phyloP scores from a whole-genome alignment of 2,888 invertebrate species.

The Oscheius myriophilus region DNA sequence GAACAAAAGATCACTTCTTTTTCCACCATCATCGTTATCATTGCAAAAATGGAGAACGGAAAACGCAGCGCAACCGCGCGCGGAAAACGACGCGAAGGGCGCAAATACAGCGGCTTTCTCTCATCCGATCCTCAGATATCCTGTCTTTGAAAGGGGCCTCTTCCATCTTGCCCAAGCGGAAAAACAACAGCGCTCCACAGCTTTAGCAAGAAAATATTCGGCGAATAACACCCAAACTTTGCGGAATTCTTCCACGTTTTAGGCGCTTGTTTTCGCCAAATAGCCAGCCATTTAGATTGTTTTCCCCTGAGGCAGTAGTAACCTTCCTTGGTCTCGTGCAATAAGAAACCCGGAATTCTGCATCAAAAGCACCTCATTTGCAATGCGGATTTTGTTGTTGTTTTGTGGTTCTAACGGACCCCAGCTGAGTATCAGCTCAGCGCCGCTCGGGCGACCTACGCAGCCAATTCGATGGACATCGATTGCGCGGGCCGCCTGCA shows the following conservation, averaged over 20 bases:
- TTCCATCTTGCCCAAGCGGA: neutral
- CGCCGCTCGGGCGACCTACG: constrained; percentile 10
- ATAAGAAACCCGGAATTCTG: too few relatives aligned
- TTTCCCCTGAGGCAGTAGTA: too few relatives aligned
- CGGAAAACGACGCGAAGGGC: constrained; percentile 25
- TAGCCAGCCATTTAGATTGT: too few relatives aligned
- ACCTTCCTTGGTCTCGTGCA: too few relatives aligned
- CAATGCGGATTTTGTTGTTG: constrained; percentile 1
- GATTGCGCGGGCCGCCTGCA: constrained; percentile 27
- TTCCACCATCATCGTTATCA: neutral
- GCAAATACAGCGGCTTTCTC: constrained; percentile 27
- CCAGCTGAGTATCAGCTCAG: constrained; percentile 21
- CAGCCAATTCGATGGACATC: constrained; percentile 29
- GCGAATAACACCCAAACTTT: too few relatives aligned
- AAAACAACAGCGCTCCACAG: too few relatives aligned
- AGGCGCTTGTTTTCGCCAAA: too few relatives aligned
- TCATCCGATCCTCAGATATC: constrained; percentile 29
- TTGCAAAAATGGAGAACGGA: constrained; percentile 21
- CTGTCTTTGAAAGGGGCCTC: constrained; percentile 27
- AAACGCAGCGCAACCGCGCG: constrained; percentile 27
- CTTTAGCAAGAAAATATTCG: too few relatives aligned
- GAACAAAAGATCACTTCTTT: too few relatives aligned
- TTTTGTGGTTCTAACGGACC: neutral
- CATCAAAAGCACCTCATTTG: neutral
- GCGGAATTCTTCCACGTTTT: too few relatives aligned